phyloP scores from a whole-genome alignment of 1,140 invertebrate genomes.

The Neuroterus valhalla region DNA sequence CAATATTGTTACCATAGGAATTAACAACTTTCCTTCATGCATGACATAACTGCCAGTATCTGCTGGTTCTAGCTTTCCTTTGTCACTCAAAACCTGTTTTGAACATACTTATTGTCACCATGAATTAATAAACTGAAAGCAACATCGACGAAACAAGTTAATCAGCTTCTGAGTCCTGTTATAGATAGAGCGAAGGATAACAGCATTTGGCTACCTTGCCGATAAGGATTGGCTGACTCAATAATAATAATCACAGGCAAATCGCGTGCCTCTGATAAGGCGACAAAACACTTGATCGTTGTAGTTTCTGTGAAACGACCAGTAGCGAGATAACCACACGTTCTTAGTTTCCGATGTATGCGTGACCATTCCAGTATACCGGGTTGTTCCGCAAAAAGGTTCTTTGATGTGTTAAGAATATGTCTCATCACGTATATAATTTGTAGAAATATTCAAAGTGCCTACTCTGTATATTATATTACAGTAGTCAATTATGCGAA shows the following conservation, averaged over 20 bases:
- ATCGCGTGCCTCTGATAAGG: conserved; percentile 40
- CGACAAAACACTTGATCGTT: conserved; percentile 42
- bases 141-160: not conserved
- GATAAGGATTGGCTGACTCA: conserved; percentile 11
- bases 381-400: not conserved
- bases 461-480: conserved; percentile 8
- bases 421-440: not conserved
- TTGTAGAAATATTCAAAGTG: conserved; percentile 10
- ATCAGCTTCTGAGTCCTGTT: conserved; percentile 15
- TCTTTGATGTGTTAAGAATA: not conserved
- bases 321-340: not conserved
- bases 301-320: conserved; percentile 10
- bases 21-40: no score
- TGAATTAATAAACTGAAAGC: not conserved
- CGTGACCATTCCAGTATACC: not conserved
- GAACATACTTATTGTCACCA: not conserved
- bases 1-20: no score
- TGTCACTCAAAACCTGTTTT: not conserved
- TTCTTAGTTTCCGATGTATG: not conserved
- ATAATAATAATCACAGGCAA: not conserved
- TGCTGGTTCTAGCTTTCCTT: not conserved
- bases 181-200: not conserved
- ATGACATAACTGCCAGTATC: not conserved
- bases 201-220: not conserved
- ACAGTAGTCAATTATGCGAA: not conserved